These are phyloP conservation scores for Drosophila ezoana DNA, from an alignment of 2,888 invertebrate species.

Conservation along the genomic window DNA sequence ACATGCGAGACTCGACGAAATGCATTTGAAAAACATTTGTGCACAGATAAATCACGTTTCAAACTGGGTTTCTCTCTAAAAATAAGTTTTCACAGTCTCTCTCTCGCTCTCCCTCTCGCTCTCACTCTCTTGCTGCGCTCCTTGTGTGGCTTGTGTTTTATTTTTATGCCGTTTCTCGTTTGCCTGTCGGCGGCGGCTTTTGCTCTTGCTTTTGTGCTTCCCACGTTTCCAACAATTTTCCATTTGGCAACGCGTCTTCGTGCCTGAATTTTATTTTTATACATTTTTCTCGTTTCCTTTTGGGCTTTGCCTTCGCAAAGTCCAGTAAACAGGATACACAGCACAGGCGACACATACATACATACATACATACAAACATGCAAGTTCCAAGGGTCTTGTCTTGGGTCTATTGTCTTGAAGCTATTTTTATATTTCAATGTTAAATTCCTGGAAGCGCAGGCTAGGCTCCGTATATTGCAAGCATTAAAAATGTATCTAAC, in stretches of 20 bases:
- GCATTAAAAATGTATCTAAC: slow-evolving; percentile 13
- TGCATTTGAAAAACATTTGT: slow-evolving; percentile 56
- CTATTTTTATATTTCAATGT: slow-evolving; percentile 49
- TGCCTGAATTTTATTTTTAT: slow-evolving; percentile 49
- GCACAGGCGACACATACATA: slow-evolving; percentile 18
- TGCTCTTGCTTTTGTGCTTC: slow-evolving; percentile 63
- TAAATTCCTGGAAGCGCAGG: slow-evolving; percentile 55
- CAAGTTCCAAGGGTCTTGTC: slow-evolving; percentile 53
- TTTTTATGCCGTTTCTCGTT: slow-evolving; percentile 35
- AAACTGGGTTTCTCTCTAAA: slow-evolving; percentile 57
- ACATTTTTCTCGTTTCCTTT: slow-evolving; percentile 57
- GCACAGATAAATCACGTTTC: slow-evolving; percentile 66
- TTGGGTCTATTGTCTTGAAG: slow-evolving; percentile 47
- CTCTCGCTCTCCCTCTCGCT: background rate
- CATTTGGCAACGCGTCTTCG: slow-evolving; percentile 51
- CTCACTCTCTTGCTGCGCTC: slow-evolving; percentile 8
- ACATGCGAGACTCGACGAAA: slow-evolving; percentile 39
- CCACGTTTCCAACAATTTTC: slow-evolving; percentile 64
- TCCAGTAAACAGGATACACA: slow-evolving; percentile 48
- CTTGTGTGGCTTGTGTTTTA: slow-evolving; percentile 29
- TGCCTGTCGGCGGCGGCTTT: slow-evolving; percentile 63
- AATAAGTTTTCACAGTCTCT: slow-evolving; percentile 61
- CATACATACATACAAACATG: slow-evolving; percentile 17
- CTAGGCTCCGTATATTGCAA: slow-evolving; percentile 2
- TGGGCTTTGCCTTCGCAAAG: slow-evolving; percentile 76